These are phyloP conservation scores for Geopemphigus sp. DNA, from an alignment of 1,140 invertebrate species.

Conservation along the genomic window DNA sequence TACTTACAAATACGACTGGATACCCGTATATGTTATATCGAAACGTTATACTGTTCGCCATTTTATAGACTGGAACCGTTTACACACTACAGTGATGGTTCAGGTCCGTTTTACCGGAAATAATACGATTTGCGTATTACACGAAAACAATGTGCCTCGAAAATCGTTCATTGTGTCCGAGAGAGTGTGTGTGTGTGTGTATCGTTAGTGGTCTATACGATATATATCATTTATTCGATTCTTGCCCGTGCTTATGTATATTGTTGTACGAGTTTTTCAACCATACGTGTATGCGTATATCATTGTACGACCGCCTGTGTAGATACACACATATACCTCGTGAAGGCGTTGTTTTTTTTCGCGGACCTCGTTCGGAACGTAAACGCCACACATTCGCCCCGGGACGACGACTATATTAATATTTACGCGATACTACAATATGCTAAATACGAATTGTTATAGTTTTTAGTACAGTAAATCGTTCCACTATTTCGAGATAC, in stretches of 20 bases:
- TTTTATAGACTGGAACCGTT: slow-evolving; percentile 49
- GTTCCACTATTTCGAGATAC: too few relatives aligned
- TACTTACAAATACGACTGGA: not conserved
- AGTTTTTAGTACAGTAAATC: too few relatives aligned
- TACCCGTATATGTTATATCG: not conserved
- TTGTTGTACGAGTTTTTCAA: too few relatives aligned
- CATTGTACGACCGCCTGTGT: too few relatives aligned
- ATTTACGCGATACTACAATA: too few relatives aligned
- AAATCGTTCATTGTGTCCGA: slow-evolving; percentile 31
- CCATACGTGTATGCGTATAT: not conserved
- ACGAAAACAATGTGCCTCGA: slow-evolving; percentile 18
- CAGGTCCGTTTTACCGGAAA: slow-evolving; percentile 48
- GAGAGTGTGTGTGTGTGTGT: not conserved
- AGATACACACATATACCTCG: too few relatives aligned
- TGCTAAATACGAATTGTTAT: too few relatives aligned
- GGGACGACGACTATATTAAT: too few relatives aligned
- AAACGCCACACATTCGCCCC: too few relatives aligned
- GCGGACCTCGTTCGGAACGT: too few relatives aligned
- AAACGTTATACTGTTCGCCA: slow-evolving; percentile 29
- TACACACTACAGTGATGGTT: slow-evolving; percentile 37
- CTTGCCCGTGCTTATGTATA: not conserved
- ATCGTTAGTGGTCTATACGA: not conserved
- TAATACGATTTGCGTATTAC: slow-evolving; percentile 39
- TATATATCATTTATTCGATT: slow-evolving; percentile 8
- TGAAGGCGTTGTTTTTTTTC: too few relatives aligned